These are phyloP conservation scores for Heliconius himera DNA, from an alignment of 1,140 invertebrate genomes.

Conservation along the genomic window DNA sequence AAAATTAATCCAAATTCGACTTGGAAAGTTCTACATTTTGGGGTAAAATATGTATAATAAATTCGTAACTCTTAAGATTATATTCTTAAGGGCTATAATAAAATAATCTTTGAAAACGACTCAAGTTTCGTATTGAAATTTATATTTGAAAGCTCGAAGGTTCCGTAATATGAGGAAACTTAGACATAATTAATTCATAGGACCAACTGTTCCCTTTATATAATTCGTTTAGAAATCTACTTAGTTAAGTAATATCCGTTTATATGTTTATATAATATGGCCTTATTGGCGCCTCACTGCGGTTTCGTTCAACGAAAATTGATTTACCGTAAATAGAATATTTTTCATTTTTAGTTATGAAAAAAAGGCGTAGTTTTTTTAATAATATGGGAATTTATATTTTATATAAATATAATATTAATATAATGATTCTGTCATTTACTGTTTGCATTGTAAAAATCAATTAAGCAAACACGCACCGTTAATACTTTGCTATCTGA, in stretches of 20 bases:
- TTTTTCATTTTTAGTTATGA: too few relatives aligned
- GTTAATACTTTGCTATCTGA: constrained; percentile 2
- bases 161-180: constrained; percentile 9
- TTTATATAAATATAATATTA: not conserved
- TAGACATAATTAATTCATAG: constrained; percentile 16
- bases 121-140: constrained; percentile 14
- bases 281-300: not conserved
- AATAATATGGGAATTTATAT: too few relatives aligned
- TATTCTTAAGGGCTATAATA: not conserved
- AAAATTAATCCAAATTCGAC: not conserved
- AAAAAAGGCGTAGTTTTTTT: too few relatives aligned
- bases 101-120: not conserved
- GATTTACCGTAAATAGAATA: too few relatives aligned
- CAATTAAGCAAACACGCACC: constrained; percentile 6
- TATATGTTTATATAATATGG: not conserved
- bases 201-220: constrained; percentile 10
- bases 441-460: not conserved
- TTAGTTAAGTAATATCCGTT: constrained; percentile 9
- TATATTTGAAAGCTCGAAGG: constrained; percentile 9
- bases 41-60: not conserved
- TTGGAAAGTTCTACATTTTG: not conserved
- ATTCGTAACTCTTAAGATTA: constrained; percentile 1
- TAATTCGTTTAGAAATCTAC: constrained; percentile 12
- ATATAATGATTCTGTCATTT: not conserved
- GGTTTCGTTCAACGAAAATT: too few relatives aligned